Evolutionary conservation across 2,888 invertebrate species (phyloP), one percentile per base, ranked within the genome.

Genomic region (Aethes cnicana): DNA sequence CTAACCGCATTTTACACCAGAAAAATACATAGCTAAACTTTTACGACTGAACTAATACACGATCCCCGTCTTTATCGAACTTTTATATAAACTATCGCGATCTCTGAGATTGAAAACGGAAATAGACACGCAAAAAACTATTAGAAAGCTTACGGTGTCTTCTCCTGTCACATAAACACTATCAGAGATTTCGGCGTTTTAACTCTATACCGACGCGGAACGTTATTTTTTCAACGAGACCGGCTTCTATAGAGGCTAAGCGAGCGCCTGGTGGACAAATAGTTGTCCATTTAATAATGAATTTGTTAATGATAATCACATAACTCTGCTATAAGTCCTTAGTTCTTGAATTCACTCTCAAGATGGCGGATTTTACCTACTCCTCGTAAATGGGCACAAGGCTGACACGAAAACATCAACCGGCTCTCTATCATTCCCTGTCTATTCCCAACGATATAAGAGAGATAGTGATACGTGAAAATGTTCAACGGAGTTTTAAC

Each of bases 281-380:
- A 66, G 64, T 67, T 69, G 76, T 75, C 77, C 79, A 75, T 87
- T 90, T 87, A 87, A 80, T 87, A 82, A 69, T 82, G 84, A 82
- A 85, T 78, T 84, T 75, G 76, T 66, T 79, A 79, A 75, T 80
- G 75, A 80, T 79, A 81, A 77, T 78, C 80, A 87, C 83, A 78
- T 75, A 81, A 79, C 74, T 82, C 79, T 71, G 81, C 65, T 82
- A 84, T 84, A 86, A 86, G 84, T 89, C 85, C 83, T 81, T 80
- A 90, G 91, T 91, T 91, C 91, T 90, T 91, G 85, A 90, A 91
- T 90, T 88, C 85, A 87, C 86, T 91, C 91, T 90, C 91, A 92
- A 92, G 90, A 92, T 92, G 92, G 92, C 91, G 91, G 90, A 91
- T 84, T 86, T 88, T 88, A 88, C 86, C 84, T 85, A 88, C 87